Evolutionary conservation across 2,113 vertebrate genomes (phyloP).

Genomic region (Vicugna pacos): DNA sequence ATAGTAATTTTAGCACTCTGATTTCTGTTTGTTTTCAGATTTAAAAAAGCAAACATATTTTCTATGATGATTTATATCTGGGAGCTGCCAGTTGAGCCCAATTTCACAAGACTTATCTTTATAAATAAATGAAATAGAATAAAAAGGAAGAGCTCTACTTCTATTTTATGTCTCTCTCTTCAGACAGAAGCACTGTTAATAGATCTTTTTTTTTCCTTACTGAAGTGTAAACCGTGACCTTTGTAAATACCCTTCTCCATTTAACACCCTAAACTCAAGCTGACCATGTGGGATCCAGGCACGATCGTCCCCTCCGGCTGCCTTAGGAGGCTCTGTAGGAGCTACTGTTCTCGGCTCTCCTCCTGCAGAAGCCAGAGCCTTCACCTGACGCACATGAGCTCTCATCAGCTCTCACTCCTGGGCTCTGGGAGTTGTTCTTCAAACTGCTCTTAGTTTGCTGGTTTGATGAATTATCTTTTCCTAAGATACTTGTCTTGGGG

Average conservation of each 20-base stretch:
- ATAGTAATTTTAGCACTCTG: constrained; percentile 66
- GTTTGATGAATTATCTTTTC: neutral
- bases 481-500: neutral
- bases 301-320: neutral
- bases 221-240: neutral
- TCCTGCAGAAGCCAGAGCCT: neutral
- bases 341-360: too few relatives aligned
- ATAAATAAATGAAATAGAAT: constrained; percentile 67
- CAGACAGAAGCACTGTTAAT: neutral
- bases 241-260: rapidly evolving
- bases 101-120: constrained; percentile 63
- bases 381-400: rapidly evolving
- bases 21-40: constrained; percentile 77
- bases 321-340: neutral
- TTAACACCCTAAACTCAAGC: neutral
- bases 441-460: neutral
- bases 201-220: neutral
- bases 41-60: constrained; percentile 73
- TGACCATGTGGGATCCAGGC: neutral
- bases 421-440: neutral
- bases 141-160: constrained; percentile 27
- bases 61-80: constrained; percentile 61
- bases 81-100: constrained; percentile 62
- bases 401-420: neutral
- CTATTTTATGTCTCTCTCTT: neutral